Percentiles rank a stretch among this genome's conserved stretches.
Conservation (phyloP, 2,113 vertebrate genomes). For the Nansenia antarctica region DNA sequence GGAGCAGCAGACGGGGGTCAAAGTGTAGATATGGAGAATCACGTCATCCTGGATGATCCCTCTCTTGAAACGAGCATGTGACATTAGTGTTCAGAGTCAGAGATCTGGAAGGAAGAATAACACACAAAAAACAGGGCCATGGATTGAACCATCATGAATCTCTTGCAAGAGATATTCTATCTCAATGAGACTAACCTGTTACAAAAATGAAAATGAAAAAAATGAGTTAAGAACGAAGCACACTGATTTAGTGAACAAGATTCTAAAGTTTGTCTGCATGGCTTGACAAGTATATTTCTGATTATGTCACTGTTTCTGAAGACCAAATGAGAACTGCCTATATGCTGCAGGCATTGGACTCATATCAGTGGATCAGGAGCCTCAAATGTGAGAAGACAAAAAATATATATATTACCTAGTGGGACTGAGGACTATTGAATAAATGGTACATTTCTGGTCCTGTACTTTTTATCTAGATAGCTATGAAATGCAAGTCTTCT, state of each 20-base stretch:
- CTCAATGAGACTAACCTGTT: neutral
- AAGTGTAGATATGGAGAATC: conserved; percentile 85
- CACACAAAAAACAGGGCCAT: neutral
- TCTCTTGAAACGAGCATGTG: conserved; percentile 95
- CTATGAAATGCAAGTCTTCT: conserved; percentile 18
- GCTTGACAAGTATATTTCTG: conserved; percentile 10
- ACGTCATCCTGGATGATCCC: conserved; percentile 84
- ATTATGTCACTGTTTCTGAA: neutral
- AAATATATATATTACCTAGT: too few relatives aligned
- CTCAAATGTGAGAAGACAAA: conserved; percentile 31
- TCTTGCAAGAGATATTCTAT: too few relatives aligned
- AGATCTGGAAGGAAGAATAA: conserved; percentile 27
- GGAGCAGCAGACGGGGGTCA: conserved; percentile 39
- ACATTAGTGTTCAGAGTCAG: conserved; percentile 78
- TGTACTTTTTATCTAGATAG: conserved; percentile 12
- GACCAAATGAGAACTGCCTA: conserved; percentile 30
- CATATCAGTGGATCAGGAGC: conserved; percentile 2
- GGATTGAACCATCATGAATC: too few relatives aligned
- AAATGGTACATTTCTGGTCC: conserved; percentile 15
- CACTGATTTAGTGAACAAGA: conserved; percentile 20
- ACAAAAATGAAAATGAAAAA: conserved; percentile 14
- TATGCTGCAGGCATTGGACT: conserved; percentile 20
- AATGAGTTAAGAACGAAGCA: conserved; percentile 11
- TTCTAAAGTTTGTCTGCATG: conserved; percentile 20
- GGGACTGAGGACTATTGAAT: conserved; percentile 24